A percentile compares a stretch with the other conserved stretches of the same genome.
Evolutionary conservation across 2,797 vertebrate species (phyloP).

Genomic region (Somateria mollissima): DNA sequence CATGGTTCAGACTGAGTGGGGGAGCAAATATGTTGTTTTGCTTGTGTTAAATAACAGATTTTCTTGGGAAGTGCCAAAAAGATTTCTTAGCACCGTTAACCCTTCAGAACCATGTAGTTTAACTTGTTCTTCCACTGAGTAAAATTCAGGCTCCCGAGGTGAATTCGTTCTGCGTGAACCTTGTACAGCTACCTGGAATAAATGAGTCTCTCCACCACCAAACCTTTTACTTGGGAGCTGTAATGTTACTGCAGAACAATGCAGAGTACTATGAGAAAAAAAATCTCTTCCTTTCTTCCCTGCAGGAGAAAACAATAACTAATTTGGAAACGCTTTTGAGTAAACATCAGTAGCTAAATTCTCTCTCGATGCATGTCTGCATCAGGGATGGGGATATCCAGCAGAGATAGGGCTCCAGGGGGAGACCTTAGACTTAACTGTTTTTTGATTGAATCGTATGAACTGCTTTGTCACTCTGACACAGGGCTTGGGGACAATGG

Average conservation of each 20-base stretch:
- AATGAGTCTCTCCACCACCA: background rate
- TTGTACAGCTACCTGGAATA: background rate
- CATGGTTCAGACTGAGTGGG: background rate
- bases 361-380: background rate
- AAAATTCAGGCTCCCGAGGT: background rate
- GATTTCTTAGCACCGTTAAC: background rate
- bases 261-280: background rate
- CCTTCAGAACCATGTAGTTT: background rate
- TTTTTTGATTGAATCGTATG: slow-evolving; percentile 40
- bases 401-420: slow-evolving; percentile 35
- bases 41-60: background rate
- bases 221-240: background rate
- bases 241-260: background rate
- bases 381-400: slow-evolving; percentile 19
- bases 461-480: background rate
- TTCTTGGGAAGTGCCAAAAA: background rate
- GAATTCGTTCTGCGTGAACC: background rate
- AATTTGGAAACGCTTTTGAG: background rate
- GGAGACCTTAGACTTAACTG: slow-evolving; percentile 53
- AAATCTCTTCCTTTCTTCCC: background rate
- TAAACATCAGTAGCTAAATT: background rate
- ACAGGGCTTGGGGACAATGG: background rate
- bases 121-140: background rate
- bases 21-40: background rate
- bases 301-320: slow-evolving; percentile 2